Evolutionary conservation across 64 coral and sea anemone genomes (phyloP).

Genomic region (Stylophora pistillata): DNA sequence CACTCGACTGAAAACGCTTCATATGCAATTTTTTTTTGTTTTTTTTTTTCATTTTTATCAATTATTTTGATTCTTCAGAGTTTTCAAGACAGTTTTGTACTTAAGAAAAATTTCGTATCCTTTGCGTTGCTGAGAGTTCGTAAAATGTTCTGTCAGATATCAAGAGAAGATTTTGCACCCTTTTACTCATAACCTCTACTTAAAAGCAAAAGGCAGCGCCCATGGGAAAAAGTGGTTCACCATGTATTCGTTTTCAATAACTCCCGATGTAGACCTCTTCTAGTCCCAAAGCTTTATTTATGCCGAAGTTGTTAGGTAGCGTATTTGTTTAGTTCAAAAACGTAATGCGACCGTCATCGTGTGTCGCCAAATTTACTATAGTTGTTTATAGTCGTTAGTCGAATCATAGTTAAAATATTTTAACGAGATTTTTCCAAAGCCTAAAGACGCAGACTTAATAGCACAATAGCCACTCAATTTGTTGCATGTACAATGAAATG

Average conservation of each 20-base stretch:
- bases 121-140: too few relatives aligned
- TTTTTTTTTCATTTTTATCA: too few relatives aligned
- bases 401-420: neutral
- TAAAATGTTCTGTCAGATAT: too few relatives aligned
- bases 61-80: too few relatives aligned
- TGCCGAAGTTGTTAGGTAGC: conserved; percentile 9
- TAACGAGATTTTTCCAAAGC: neutral
- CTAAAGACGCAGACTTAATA: too few relatives aligned
- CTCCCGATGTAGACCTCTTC: neutral
- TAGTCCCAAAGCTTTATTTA: conserved; percentile 7
- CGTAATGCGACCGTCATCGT: neutral
- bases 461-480: neutral
- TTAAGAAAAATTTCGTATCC: too few relatives aligned
- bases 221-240: neutral
- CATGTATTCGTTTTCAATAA: neutral
- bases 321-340: conserved; percentile 19
- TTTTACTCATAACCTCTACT: neutral
- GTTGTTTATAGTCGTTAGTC: neutral
- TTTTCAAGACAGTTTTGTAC: too few relatives aligned
- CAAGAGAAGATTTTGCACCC: neutral
- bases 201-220: neutral
- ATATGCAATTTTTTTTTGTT: too few relatives aligned
- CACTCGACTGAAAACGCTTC: too few relatives aligned
- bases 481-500: conserved; percentile 5
- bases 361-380: neutral